Conservation (phyloP, 2,113 vertebrate genomes). For the Bubalus kerabau region DNA sequence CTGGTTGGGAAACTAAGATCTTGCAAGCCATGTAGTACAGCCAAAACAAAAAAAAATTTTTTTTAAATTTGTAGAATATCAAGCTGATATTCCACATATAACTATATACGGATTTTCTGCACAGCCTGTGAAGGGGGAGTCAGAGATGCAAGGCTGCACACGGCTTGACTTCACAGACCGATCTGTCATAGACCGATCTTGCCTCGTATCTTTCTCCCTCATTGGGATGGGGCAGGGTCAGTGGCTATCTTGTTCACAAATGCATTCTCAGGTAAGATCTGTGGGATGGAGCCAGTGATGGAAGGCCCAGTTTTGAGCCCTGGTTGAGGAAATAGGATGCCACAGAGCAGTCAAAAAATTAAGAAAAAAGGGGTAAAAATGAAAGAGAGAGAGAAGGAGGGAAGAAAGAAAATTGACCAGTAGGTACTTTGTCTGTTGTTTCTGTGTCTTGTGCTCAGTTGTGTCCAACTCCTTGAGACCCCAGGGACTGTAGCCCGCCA, state of each 20-base stretch:
- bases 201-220: neutral
- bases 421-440: neutral
- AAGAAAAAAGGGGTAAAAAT: neutral
- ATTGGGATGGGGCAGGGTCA: rapidly evolving
- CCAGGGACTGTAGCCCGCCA: neutral
- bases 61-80: neutral
- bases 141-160: rapidly evolving
- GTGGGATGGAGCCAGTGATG: neutral
- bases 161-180: rapidly evolving
- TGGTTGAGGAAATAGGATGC: neutral
- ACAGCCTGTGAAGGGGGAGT: neutral
- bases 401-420: neutral
- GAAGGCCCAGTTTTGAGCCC: neutral
- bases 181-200: neutral
- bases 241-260: neutral
- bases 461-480: neutral
- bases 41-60: neutral
- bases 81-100: neutral
- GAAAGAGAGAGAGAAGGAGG: neutral
- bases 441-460: neutral
- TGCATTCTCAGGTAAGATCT: neutral
- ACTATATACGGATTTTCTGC: neutral
- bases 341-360: neutral
- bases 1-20: neutral
- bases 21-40: neutral